These are phyloP conservation scores for Heteromyza rotundicornis DNA, from an alignment of 2,888 invertebrate genomes.

Conservation along the genomic window DNA sequence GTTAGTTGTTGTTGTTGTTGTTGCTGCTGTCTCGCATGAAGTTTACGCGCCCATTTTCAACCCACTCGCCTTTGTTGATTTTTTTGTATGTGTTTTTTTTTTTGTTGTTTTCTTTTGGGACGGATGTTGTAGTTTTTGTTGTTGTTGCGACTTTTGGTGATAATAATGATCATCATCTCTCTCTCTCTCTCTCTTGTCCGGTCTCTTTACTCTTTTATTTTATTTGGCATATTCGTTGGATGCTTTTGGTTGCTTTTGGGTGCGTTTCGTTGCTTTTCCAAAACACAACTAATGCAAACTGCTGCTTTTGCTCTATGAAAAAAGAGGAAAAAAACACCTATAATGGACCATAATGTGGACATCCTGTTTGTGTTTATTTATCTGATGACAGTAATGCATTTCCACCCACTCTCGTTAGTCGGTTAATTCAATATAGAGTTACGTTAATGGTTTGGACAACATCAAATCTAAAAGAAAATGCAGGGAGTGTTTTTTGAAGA, in stretches of 20 bases:
- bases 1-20: constrained; percentile 32
- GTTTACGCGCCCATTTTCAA: constrained; percentile 56
- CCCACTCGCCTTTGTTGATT: constrained; percentile 46
- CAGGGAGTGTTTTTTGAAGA: no score
- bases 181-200: neutral
- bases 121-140: neutral
- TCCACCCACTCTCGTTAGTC: constrained; percentile 11
- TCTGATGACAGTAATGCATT: constrained; percentile 15
- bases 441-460: no score
- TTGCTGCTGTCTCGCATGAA: constrained; percentile 28
- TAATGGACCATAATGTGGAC: constrained; percentile 7
- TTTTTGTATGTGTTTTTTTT: neutral
- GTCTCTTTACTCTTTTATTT: neutral
- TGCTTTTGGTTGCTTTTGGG: neutral
- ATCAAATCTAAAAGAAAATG: no score
- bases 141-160: neutral
- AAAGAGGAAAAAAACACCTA: no score
- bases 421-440: no score
- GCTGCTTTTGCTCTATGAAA: neutral
- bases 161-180: neutral
- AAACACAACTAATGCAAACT: neutral
- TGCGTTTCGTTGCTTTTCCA: constrained; percentile 2
- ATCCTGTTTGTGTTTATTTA: constrained; percentile 4
- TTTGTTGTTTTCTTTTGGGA: constrained; percentile 1
- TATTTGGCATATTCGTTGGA: constrained; percentile 4